phyloP scores from a whole-genome alignment of 2,888 invertebrate species.

The Graphium colonna region DNA sequence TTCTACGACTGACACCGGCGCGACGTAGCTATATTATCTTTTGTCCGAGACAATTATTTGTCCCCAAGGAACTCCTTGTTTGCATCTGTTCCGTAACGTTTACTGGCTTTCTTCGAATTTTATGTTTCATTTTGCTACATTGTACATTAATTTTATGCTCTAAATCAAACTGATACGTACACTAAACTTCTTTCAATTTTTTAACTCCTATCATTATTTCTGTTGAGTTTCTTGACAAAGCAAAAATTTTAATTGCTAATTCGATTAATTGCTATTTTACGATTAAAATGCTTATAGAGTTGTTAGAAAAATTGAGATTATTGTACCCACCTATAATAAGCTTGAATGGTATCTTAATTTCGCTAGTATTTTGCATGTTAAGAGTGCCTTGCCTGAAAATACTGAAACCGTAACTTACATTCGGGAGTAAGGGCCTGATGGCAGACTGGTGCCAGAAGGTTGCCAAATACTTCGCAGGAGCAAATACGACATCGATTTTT shows the following conservation, averaged over 20 bases:
- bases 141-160: not conserved
- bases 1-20: not conserved
- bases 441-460: slow-evolving; percentile 35
- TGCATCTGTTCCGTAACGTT: not conserved
- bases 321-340: too few species aligned
- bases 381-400: too few species aligned
- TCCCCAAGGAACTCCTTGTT: slow-evolving; percentile 4
- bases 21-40: slow-evolving; percentile 1
- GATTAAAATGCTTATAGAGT: too few species aligned
- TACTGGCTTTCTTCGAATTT: not conserved
- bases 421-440: slow-evolving; percentile 35
- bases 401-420: slow-evolving; percentile 32
- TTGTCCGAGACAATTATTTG: slow-evolving; percentile 13
- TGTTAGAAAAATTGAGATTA: too few species aligned
- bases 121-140: slow-evolving; percentile 2
- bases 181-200: too few species aligned
- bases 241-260: too few species aligned
- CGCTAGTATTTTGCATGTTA: too few species aligned
- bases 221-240: too few species aligned
- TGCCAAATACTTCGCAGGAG: slow-evolving; percentile 38
- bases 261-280: too few species aligned
- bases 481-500: slow-evolving; percentile 35
- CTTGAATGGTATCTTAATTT: too few species aligned
- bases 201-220: too few species aligned
- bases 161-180: too few species aligned